Evolutionary conservation across 1,140 invertebrate genomes (phyloP).

Genomic region (Polypedilum pembai): DNA sequence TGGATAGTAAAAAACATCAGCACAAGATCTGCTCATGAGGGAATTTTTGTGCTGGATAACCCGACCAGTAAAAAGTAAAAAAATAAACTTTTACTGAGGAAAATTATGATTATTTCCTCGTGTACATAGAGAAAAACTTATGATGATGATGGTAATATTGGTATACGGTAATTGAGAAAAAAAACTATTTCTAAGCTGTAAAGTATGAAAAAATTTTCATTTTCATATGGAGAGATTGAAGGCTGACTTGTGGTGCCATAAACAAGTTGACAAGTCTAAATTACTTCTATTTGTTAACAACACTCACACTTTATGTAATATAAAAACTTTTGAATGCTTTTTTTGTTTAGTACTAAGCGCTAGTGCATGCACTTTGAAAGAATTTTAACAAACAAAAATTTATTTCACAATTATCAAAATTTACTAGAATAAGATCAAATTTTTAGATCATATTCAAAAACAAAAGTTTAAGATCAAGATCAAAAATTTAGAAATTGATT

Average conservation of each 20-base stretch:
- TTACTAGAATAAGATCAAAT: too few species aligned
- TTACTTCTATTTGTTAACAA: constrained; percentile 12
- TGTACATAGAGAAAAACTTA: neutral
- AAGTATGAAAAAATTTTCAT: neutral
- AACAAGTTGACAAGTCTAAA: constrained; percentile 17
- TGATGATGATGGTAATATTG: constrained; percentile 18
- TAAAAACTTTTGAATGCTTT: too few species aligned
- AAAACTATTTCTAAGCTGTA: neutral
- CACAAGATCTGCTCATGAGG: constrained; percentile 4
- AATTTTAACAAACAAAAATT: too few species aligned
- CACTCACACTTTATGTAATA: neutral
- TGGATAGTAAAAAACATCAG: neutral
- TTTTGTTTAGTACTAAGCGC: too few species aligned
- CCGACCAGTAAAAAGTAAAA: too few species aligned
- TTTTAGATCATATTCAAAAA: too few species aligned
- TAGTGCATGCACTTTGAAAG: too few species aligned
- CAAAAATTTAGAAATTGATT: too few species aligned
- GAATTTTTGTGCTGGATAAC: neutral
- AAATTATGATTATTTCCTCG: neutral
- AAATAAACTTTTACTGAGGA: too few species aligned
- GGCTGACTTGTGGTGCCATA: constrained; percentile 1
- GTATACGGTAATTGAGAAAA: constrained; percentile 18
- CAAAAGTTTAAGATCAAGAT: too few species aligned
- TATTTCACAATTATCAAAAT: too few species aligned
- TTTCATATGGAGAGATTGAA: constrained; percentile 5